phyloP scores from a whole-genome alignment of 1,140 invertebrate genomes.

The Drosophila kanapiae region DNA sequence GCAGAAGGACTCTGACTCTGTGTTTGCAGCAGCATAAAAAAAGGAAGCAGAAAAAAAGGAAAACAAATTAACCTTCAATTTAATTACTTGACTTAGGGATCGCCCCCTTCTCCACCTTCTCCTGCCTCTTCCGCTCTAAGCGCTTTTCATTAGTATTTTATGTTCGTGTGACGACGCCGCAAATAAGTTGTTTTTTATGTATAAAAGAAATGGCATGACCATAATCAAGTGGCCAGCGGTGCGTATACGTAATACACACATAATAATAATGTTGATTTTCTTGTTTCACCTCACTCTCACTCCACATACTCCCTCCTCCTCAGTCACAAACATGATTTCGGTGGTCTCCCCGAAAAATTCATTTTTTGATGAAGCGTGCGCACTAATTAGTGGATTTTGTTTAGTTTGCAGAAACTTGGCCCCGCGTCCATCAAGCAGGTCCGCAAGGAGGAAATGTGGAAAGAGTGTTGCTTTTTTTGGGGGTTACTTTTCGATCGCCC shows the following conservation, averaged over 20 bases:
- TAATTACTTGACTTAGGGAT: constrained; percentile 63
- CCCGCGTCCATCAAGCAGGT: constrained; percentile 25
- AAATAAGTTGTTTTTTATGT: constrained; percentile 57
- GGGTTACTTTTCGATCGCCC: constrained; percentile 50
- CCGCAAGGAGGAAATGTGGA: not conserved
- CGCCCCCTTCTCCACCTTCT: not conserved
- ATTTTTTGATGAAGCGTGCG: constrained; percentile 54
- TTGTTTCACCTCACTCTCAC: constrained; percentile 7
- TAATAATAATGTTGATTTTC: constrained; percentile 44
- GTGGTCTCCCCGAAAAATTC: constrained; percentile 1
- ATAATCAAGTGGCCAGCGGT: constrained; percentile 47
- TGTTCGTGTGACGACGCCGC: constrained; percentile 47
- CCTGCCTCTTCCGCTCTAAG: not conserved
- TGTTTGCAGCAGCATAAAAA: constrained; percentile 3
- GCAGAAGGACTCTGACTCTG: not conserved
- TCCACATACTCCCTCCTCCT: not conserved
- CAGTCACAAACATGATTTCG: constrained; percentile 17
- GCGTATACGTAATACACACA: constrained; percentile 59
- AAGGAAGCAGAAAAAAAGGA: constrained; percentile 6
- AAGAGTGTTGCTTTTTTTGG: constrained; percentile 39
- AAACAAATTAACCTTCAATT: constrained; percentile 70
- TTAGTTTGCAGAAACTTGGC: constrained; percentile 68
- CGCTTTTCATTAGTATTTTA: constrained; percentile 50
- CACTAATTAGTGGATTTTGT: constrained; percentile 73
- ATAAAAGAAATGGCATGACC: constrained; percentile 29